A percentile compares a stretch with the other conserved stretches of the same genome.
These are phyloP conservation scores for Diploptera punctata DNA, from an alignment of 2,888 invertebrate species.

Conservation along the genomic window DNA sequence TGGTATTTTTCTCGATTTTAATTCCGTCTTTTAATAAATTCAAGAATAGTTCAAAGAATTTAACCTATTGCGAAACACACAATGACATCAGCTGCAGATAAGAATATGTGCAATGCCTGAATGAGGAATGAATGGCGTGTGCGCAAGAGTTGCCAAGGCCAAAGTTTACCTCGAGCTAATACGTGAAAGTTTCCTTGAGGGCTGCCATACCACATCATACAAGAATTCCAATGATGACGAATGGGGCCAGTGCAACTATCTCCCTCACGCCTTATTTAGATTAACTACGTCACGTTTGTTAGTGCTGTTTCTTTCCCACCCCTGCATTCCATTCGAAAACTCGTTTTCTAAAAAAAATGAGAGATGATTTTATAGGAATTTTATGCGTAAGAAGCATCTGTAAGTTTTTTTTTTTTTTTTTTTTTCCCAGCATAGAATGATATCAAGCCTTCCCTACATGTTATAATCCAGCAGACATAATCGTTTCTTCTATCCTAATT, in stretches of 20 bases:
- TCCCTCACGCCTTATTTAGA: slow-evolving; percentile 9
- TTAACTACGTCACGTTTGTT: neutral
- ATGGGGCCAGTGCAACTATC: slow-evolving; percentile 8
- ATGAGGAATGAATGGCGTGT: slow-evolving; percentile 7
- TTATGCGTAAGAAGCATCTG: no score
- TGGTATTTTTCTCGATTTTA: no score
- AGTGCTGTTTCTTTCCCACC: neutral
- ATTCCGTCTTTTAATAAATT: no score
- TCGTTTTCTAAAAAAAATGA: no score
- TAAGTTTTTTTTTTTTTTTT: no score
- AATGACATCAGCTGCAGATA: neutral
- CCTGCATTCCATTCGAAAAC: neutral
- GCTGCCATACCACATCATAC: neutral
- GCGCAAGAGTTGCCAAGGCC: neutral
- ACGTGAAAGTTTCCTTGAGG: slow-evolving; percentile 16
- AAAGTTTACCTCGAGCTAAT: neutral
- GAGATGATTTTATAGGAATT: no score
- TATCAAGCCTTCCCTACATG: no score
- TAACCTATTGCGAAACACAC: no score
- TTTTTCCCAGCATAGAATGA: no score
- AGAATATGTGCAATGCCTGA: neutral
- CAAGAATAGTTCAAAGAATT: no score
- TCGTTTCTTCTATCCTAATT: no score
- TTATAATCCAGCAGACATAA: no score
- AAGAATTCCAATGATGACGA: slow-evolving; percentile 19